Percentiles rank a stretch among this genome's conserved stretches.
These are phyloP conservation scores for Ceratosolen fusciceps DNA, from an alignment of 1,140 invertebrate species.

Conservation along the genomic window DNA sequence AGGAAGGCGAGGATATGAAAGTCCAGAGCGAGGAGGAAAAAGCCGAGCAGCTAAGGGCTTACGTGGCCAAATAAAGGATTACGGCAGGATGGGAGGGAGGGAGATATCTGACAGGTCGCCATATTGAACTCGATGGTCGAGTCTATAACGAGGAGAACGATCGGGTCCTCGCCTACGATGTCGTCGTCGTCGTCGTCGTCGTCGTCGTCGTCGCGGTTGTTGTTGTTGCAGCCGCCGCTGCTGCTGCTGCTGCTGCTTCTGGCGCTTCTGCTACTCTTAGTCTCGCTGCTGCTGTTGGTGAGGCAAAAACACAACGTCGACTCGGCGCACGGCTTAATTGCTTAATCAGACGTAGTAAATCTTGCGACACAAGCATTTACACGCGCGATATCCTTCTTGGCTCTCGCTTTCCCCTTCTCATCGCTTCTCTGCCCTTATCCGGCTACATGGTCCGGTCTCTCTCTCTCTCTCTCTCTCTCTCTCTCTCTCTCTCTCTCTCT, in stretches of 20 bases:
- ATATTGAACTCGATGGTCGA: slow-evolving; percentile 54
- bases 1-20: slow-evolving; percentile 32
- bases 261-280: too few relatives aligned
- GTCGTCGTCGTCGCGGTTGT: too few relatives aligned
- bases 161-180: too few relatives aligned
- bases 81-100: slow-evolving; percentile 7
- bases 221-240: too few relatives aligned
- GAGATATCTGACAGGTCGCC: slow-evolving; percentile 51
- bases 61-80: neutral
- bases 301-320: slow-evolving; percentile 33
- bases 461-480: too few relatives aligned
- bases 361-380: slow-evolving; percentile 65
- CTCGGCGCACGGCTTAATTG: slow-evolving; percentile 61
- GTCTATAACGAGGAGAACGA: slow-evolving; percentile 60
- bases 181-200: too few relatives aligned
- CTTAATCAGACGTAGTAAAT: slow-evolving; percentile 71
- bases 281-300: slow-evolving; percentile 48
- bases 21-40: slow-evolving; percentile 8
- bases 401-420: slow-evolving; percentile 17
- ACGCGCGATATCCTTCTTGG: slow-evolving; percentile 49
- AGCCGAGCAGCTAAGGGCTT: too few relatives aligned
- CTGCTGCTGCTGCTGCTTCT: too few relatives aligned
- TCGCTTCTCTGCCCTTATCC: neutral
- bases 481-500: too few relatives aligned
- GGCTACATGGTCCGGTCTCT: too few relatives aligned